phyloP scores from a whole-genome alignment of 1,140 invertebrate species.

The Tetraneura akinire region DNA sequence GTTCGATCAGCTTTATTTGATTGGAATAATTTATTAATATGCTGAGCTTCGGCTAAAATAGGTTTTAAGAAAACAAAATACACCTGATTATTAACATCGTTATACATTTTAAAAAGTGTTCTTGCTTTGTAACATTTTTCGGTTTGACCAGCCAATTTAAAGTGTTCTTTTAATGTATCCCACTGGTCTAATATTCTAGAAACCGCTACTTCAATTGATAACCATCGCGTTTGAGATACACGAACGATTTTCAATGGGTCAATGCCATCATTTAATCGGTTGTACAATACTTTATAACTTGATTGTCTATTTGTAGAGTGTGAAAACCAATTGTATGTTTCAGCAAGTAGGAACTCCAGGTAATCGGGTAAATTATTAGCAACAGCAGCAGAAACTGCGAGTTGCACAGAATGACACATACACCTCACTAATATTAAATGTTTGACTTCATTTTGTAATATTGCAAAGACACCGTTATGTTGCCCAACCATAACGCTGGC shows the following conservation, averaged over 20 bases:
- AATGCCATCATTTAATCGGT: not conserved
- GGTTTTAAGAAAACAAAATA: conserved; percentile 21
- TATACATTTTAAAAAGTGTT: not conserved
- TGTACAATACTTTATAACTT: conserved; percentile 20
- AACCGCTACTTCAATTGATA: not conserved
- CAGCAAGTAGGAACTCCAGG: not conserved
- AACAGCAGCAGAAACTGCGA: conserved; percentile 13
- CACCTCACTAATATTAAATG: not conserved
- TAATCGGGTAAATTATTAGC: not conserved
- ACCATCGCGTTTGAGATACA: not conserved
- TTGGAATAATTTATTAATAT: not conserved
- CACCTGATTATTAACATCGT: not conserved
- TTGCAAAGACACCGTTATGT: too few species aligned
- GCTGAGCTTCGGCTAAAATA: not conserved
- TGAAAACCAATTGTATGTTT: conserved; percentile 39
- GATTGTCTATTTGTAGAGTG: conserved; percentile 9
- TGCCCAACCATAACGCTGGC: too few species aligned
- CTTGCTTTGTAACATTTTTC: not conserved
- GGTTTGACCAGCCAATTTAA: not conserved
- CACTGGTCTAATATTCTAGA: conserved; percentile 15
- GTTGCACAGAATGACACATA: conserved; percentile 17
- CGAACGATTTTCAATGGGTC: not conserved
- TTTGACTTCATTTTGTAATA: too few species aligned
- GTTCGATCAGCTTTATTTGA: not conserved
- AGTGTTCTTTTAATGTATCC: not conserved